phyloP scores from a whole-genome alignment of 2,113 vertebrate genomes.

The Philantomba maxwellii region DNA sequence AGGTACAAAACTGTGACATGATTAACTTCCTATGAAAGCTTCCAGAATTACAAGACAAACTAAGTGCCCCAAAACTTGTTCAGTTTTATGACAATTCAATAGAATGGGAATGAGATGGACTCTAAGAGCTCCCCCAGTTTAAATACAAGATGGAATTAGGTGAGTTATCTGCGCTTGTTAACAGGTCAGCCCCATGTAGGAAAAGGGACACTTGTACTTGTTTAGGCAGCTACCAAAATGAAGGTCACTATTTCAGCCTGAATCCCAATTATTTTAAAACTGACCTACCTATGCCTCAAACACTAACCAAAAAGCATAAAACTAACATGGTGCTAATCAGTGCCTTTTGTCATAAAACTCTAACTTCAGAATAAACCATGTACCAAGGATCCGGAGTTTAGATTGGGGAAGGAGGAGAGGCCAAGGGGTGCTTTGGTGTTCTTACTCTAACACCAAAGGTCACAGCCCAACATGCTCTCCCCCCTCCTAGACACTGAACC shows the following conservation, averaged over 20 bases:
- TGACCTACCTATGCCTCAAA: constrained; percentile 47
- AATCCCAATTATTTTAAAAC: constrained; percentile 5
- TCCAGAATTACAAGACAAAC: background rate
- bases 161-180: background rate
- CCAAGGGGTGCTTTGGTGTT: constrained; percentile 25
- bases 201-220: background rate
- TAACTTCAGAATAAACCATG: constrained; percentile 41
- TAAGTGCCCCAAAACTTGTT: background rate
- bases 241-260: constrained; percentile 31
- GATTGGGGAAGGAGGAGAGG: background rate
- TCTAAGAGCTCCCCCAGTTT: constrained; percentile 7
- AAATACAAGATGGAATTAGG: constrained; percentile 31
- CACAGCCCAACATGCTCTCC: constrained; percentile 5
- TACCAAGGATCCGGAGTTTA: constrained; percentile 44
- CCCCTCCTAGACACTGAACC: constrained; percentile 26
- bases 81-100: constrained; percentile 26
- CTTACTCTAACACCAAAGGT: constrained; percentile 32
- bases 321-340: constrained; percentile 1
- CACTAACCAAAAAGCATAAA: constrained; percentile 8
- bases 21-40: background rate
- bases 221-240: constrained; percentile 34
- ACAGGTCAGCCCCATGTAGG: constrained; percentile 14
- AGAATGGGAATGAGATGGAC: constrained; percentile 1
- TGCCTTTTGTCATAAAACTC: background rate
- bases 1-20: background rate